Conservation (phyloP, 1,140 invertebrate genomes). For the Conus ventricosus region DNA sequence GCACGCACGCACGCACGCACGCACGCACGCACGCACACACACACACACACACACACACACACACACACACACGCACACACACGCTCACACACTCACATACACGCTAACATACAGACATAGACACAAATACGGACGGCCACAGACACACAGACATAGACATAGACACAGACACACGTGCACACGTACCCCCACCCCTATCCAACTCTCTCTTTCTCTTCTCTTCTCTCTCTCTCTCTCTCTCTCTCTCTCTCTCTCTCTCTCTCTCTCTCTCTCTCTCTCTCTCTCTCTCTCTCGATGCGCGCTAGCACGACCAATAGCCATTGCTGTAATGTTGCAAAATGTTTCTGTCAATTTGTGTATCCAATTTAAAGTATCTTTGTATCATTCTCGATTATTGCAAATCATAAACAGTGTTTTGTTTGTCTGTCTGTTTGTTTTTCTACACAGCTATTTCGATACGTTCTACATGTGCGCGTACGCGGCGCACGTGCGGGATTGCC, state of each 20-base stretch:
- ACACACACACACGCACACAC: not conserved
- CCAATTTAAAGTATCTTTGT: no score
- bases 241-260: not conserved
- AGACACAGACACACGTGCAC: not conserved
- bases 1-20: slow-evolving; percentile 4
- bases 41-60: not conserved
- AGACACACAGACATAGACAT: not conserved
- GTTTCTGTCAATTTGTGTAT: no score
- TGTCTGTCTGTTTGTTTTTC: not conserved
- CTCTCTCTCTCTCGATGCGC: no score
- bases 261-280: slow-evolving; percentile 1
- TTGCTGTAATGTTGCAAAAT: no score
- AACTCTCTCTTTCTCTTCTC: not conserved
- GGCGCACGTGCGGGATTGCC: slow-evolving; percentile 80
- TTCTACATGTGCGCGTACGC: slow-evolving; percentile 84
- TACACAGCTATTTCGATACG: slow-evolving; percentile 81
- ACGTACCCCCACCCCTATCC: no score
- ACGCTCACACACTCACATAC: slow-evolving; percentile 16
- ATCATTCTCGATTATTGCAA: no score
- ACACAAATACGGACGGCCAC: not conserved
- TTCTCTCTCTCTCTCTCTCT: not conserved
- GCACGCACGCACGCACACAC: slow-evolving; percentile 12
- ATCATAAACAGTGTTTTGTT: no score
- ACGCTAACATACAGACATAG: not conserved
- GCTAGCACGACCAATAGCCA: no score